Evolutionary conservation across 1,140 invertebrate genomes (phyloP), one percentile per base, ranked within the genome.

Genomic region (Metopolophium dirhodum): DNA sequence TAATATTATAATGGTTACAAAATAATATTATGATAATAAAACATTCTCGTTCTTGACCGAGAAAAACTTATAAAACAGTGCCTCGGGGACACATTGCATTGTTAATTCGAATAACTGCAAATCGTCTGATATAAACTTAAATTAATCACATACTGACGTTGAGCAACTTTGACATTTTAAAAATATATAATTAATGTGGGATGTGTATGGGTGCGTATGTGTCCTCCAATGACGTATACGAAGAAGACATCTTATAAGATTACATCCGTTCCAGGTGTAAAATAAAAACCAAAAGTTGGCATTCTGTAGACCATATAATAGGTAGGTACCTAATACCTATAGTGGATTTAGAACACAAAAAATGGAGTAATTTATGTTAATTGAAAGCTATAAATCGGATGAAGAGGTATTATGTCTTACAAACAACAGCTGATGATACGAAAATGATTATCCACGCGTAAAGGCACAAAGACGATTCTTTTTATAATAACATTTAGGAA

Each of bases 11-110:
- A 68, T 68, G 30, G 30, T 68, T 68, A 7, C 14, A 77, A 77
- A n/a, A 77, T 0, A 77, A 90, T 61, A 30, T n/a, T 26, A 90
- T 47, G 37, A n/a, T 45, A 7, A 90, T 57, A 90, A 90, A 90
- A 90, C 7, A 90, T 90, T 30, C 18, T 90, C 45, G 89, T 90
- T 68, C 54, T 68, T 61, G 89, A 45, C 89, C 89, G 89, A 90
- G 51, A 57, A 89, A 68, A 90, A 68, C 89, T 68, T 68, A 45
- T 45, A 20, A 20, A 90, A 68, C 54, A 68, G 89, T 68, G 54
- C 57, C 57, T 90, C 14, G 26, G 89, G 57, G 89, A 90, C 89
- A 45, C 57, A 68, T 68, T 61, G 26, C 37, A 45, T 90, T 90
- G 30, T 57, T 90, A 49, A 61, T 90, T 45, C 18, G 11, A 45